These are phyloP conservation scores for Bungarus multicinctus DNA, from an alignment of 2,113 vertebrate species.

Conservation along the genomic window DNA sequence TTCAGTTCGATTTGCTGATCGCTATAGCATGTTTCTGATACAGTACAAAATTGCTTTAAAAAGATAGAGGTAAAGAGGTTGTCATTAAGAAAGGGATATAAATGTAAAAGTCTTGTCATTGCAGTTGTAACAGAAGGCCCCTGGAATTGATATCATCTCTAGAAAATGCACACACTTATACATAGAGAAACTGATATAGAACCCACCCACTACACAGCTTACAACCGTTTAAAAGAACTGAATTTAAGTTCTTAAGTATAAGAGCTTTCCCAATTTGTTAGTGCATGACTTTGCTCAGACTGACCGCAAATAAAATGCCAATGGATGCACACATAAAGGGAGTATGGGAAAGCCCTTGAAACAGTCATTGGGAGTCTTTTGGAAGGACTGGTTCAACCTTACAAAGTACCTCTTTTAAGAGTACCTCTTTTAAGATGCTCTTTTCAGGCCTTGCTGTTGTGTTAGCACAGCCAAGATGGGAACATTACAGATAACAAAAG, in stretches of 20 bases:
- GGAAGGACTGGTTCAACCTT: background rate
- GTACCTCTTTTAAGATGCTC: background rate
- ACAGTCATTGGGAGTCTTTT: background rate
- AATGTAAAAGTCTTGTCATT: background rate
- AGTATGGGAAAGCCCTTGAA: background rate
- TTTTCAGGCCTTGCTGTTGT: background rate
- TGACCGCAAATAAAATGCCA: background rate
- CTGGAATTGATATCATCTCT: background rate
- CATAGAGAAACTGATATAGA: background rate
- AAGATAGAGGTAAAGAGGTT: background rate
- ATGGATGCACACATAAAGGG: background rate
- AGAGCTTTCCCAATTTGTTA: background rate
- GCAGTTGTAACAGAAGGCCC: background rate
- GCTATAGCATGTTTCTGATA: background rate
- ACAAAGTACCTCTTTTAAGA: background rate
- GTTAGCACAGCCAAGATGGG: background rate
- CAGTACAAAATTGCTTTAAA: background rate
- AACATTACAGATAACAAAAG: background rate
- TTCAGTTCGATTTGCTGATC: background rate
- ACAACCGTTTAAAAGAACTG: background rate
- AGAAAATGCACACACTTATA: background rate
- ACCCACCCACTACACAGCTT: background rate
- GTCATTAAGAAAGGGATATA: background rate
- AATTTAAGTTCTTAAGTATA: background rate
- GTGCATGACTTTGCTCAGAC: background rate